phyloP scores from a whole-genome alignment of 2,888 invertebrate genomes.

The Dryadula phaetusa region DNA sequence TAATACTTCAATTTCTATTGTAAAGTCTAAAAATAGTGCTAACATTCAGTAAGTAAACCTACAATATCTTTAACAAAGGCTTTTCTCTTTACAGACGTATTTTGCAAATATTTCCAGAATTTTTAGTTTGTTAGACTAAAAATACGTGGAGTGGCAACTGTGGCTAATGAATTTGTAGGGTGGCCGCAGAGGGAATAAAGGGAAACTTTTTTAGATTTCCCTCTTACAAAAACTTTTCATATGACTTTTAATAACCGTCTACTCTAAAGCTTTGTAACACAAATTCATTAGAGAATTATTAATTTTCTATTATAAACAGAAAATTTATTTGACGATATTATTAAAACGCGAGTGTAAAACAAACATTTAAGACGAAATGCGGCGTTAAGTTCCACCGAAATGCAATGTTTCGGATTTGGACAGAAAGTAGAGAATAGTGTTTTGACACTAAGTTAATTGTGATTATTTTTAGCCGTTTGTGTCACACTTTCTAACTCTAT shows the following conservation, averaged over 20 bases:
- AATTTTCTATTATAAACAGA: neutral
- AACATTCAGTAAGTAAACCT: neutral
- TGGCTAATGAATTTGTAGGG: constrained; percentile 25
- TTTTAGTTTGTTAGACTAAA: constrained; percentile 26
- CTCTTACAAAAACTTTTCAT: constrained; percentile 6
- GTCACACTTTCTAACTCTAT: too few relatives aligned
- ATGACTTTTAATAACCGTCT: neutral
- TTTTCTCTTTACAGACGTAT: constrained; percentile 12
- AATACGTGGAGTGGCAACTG: constrained; percentile 14
- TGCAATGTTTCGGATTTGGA: too few relatives aligned
- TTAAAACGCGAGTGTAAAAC: too few relatives aligned
- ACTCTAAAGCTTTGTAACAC: neutral
- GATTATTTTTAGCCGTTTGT: too few relatives aligned
- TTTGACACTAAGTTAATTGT: too few relatives aligned
- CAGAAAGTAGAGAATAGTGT: too few relatives aligned
- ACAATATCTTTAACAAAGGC: constrained; percentile 18
- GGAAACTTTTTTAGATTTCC: constrained; percentile 12
- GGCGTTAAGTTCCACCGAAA: too few relatives aligned
- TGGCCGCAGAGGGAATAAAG: constrained; percentile 19
- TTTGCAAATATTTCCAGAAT: constrained; percentile 21
- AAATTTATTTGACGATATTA: too few relatives aligned
- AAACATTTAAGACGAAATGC: too few relatives aligned
- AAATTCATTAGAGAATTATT: neutral
- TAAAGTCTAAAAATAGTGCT: neutral
- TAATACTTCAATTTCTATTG: neutral